Evolutionary conservation across 2,113 vertebrate genomes (phyloP).

Genomic region (Typhlomys cinereus): DNA sequence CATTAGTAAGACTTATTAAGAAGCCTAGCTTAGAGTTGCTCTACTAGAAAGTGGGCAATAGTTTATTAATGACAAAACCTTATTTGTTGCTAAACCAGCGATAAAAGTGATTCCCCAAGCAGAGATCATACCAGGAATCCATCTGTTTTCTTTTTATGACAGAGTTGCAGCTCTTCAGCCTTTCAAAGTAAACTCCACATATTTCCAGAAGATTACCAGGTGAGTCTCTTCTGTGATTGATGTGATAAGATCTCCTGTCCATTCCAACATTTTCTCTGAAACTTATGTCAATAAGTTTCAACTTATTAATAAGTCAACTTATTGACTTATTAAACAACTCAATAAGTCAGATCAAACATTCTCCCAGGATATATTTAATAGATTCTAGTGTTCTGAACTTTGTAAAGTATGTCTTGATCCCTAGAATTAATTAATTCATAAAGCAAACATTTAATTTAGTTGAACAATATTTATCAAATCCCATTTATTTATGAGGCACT

Average conservation of each 20-base stretch:
- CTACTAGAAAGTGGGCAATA: not conserved
- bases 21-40: not conserved
- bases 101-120: not conserved
- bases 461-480: constrained; percentile 15
- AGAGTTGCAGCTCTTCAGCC: not conserved
- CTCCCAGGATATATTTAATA: not conserved
- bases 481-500: not conserved
- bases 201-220: not conserved
- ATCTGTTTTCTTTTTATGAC: not conserved
- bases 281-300: constrained; percentile 24
- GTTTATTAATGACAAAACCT: constrained; percentile 24
- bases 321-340: constrained; percentile 24
- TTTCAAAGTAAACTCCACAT: not conserved
- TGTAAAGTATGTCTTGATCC: constrained; percentile 15
- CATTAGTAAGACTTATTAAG: not conserved
- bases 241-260: constrained; percentile 29
- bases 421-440: constrained; percentile 29
- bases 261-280: not conserved
- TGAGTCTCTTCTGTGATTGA: not conserved
- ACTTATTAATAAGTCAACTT: no score
- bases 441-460: not conserved
- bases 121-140: not conserved
- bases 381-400: constrained; percentile 3
- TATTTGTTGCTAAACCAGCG: not conserved
- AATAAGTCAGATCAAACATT: constrained; percentile 26